These are phyloP conservation scores for Dermochelys coriacea DNA, from an alignment of 2,797 vertebrate genomes.

Conservation along the genomic window DNA sequence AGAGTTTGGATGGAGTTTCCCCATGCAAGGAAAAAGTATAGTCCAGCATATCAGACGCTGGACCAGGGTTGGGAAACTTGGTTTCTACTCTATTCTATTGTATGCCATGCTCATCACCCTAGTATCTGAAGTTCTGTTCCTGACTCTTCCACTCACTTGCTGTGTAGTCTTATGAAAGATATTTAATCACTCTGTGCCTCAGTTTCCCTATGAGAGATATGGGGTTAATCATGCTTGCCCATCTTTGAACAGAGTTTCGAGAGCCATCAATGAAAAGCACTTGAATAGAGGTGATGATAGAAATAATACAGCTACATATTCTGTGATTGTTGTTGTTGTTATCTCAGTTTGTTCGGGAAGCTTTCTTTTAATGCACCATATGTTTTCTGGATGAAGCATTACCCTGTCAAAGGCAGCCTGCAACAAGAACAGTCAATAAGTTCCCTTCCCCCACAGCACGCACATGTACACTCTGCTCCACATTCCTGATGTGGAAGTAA, in stretches of 20 bases:
- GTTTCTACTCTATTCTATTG: background rate
- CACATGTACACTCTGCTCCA: background rate
- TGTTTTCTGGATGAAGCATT: background rate
- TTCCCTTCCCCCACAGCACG: background rate
- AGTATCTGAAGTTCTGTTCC: background rate
- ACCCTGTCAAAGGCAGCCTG: background rate
- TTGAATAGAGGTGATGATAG: background rate
- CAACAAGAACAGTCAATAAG: background rate
- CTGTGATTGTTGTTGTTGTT: background rate
- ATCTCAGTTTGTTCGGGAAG: background rate
- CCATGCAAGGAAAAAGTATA: background rate
- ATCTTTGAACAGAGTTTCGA: background rate
- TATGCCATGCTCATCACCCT: no score
- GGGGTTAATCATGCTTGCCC: fast-evolving
- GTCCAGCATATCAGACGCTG: background rate
- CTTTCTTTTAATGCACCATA: background rate
- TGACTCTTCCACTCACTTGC: background rate
- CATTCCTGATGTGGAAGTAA: background rate
- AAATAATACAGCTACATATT: background rate
- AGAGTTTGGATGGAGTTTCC: background rate
- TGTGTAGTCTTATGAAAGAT: background rate
- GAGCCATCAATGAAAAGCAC: background rate
- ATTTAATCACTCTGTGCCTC: background rate
- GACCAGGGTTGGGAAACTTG: background rate
- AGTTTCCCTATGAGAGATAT: background rate